Evolutionary conservation across 2,888 invertebrate species (phyloP), one percentile per base, ranked within the genome.

Genomic region (Drosophila macrothrix): DNA sequence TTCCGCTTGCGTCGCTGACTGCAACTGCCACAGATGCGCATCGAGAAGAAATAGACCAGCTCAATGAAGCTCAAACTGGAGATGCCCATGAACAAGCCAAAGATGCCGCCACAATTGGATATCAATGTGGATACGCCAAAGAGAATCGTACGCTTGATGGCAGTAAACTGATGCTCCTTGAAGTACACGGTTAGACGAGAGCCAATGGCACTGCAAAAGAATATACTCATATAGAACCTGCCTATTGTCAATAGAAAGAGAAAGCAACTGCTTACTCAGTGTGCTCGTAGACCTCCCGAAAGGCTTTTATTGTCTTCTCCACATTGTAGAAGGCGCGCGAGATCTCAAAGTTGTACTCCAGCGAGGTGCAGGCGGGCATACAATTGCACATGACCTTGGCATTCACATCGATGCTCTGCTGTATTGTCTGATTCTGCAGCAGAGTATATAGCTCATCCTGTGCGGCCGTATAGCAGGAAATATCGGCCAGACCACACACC

Each of bases 111-210:
- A 83, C 95, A 95, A 91, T 96, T 96, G 31, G 96, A 96, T 46
- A 96, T 94, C 85, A 96, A 95, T 76, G 96, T 96, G 0, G 95
- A 95, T 56, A 94, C 94, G 0, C 96, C 95, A 87, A 95, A 96
- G 29, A 96, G 92, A 83, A 96, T 95, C 0, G 95, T 95, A 4
- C 96, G 94, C 55, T 95, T 94, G 10, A 95, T 95, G 1, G 96
- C 95, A 56, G 96, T 95, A 81, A 96, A 96, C 88, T 96, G 96
- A 37, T 95, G 94, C 84, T 96, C 96, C 91, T 96, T 96, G 93
- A 96, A 96, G 93, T 95, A 96, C 19, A 96, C 94, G 82, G 95
- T 94, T 19, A 96, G 94, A 3, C 96, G 94, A 0, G 96, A 94
- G 87, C 94, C 94, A 76, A 94, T 91, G 16, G 93, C 90, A 72